Evolutionary conservation across 2,888 invertebrate species (phyloP).

Genomic region (Dicyrtoma fusca): DNA sequence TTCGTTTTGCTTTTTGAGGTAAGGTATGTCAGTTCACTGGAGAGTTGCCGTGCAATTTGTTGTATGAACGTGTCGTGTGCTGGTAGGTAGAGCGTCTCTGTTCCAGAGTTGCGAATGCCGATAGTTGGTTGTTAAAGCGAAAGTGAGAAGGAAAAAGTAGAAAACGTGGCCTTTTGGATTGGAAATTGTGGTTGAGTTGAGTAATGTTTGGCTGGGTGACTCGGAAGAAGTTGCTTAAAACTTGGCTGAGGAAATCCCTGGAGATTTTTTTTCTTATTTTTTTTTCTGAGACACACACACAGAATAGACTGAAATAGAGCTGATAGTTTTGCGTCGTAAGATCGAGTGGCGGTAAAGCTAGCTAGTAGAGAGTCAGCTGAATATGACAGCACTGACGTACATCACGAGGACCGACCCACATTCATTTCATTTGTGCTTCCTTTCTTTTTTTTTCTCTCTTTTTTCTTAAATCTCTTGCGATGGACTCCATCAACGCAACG

Average conservation of each 20-base stretch:
- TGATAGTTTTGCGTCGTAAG: not conserved
- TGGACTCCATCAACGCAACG: not conserved
- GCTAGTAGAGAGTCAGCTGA: conserved; percentile 3
- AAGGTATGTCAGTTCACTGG: no score
- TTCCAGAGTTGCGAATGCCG: no score
- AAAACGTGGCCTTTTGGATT: no score
- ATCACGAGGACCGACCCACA: not conserved
- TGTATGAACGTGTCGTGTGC: no score
- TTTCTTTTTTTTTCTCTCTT: not conserved
- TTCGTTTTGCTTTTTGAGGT: no score
- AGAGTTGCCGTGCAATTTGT: no score
- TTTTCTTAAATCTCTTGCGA: not conserved
- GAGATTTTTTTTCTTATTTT: not conserved
- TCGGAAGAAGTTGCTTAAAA: no score
- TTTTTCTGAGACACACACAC: not conserved
- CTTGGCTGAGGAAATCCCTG: not conserved
- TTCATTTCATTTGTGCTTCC: not conserved
- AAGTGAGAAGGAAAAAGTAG: no score
- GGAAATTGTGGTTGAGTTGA: no score
- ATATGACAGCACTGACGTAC: no score
- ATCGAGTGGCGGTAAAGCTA: not conserved
- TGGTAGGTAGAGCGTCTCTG: no score
- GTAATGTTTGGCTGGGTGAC: not conserved
- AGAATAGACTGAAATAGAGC: not conserved
- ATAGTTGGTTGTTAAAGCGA: no score